Evolutionary conservation across 1,140 invertebrate species (phyloP), one percentile per base, ranked within the genome.

Genomic region (Bombus affinis): DNA sequence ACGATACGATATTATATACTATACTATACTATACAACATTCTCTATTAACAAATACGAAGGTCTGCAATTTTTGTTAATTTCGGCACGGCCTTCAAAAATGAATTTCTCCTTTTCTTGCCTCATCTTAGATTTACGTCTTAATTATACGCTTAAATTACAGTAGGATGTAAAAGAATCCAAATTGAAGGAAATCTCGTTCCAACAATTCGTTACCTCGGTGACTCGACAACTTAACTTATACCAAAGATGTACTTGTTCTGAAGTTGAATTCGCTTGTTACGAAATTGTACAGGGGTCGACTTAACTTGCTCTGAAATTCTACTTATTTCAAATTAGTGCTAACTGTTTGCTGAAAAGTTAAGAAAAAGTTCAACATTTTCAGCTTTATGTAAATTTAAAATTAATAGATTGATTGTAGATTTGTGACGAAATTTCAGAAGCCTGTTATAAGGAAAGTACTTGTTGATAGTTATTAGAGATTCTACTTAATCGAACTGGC

Each of bases 211-310:
- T 44, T 68, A 42, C 39, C 42, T 39, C 62, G 62, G 44, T 62
- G 77, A 68, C 77, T 47, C 39, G 76, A 13, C 42, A 12, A 79
- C 77, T 35, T 79, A 47, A 79, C 62, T 79, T 79, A 79, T 66
- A 68, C 62, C 18, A 79, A 78, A 66, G 77, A 79, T 79, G 77
- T 44, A 79, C 59, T 66, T 47, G 77, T 47, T 35, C 77, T 12
- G 32, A 66, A 79, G 77, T 79, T 79, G n/a, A 62, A 79, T 79
- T 47, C 44, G 62, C 77, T 66, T 79, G 77, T 79, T 79, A 79
- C 35, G 62, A 79, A 66, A 79, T 79, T 44, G 77, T 66, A 44
- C 59, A 32, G 39, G 42, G 59, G 39, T 79, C 62, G 77, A 79
- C 62, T 79, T 78, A 78, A 78, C 76, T 78, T 6, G 37, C 62